Evolutionary conservation across 2,888 invertebrate species (phyloP).

Genomic region (Hetaerina titia): DNA sequence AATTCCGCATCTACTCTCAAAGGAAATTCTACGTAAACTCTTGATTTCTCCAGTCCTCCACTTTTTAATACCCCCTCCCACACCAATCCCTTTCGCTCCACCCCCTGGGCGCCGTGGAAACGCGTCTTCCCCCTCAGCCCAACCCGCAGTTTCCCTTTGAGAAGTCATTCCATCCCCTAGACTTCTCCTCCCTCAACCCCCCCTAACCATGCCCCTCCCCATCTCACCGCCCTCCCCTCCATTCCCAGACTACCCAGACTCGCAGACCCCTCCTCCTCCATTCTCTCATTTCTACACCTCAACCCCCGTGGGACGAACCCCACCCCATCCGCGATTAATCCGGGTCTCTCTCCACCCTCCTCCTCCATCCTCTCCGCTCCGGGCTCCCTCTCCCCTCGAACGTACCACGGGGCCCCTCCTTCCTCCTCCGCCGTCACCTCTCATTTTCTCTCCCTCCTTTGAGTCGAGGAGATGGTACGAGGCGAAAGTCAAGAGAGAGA

Average conservation of each 20-base stretch:
- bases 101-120: not conserved
- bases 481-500: conserved; percentile 24
- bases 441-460: not conserved
- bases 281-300: conserved; percentile 8
- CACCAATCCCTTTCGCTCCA: not conserved
- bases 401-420: not conserved
- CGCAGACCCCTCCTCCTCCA: not conserved
- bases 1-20: not conserved
- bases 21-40: not conserved
- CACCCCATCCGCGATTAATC: not conserved
- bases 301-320: not conserved
- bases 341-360: not conserved
- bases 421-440: not conserved
- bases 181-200: not conserved
- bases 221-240: not conserved
- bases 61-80: not conserved
- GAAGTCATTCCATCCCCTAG: not conserved
- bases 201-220: not conserved
- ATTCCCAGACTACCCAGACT: not conserved
- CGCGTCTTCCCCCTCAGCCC: not conserved
- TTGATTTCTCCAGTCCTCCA: not conserved
- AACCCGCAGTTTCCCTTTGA: not conserved
- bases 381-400: not conserved
- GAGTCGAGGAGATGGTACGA: not conserved
- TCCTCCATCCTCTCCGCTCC: not conserved